Evolutionary conservation across 2,113 vertebrate species (phyloP).

Genomic region (Eretmodus cyanostictus): DNA sequence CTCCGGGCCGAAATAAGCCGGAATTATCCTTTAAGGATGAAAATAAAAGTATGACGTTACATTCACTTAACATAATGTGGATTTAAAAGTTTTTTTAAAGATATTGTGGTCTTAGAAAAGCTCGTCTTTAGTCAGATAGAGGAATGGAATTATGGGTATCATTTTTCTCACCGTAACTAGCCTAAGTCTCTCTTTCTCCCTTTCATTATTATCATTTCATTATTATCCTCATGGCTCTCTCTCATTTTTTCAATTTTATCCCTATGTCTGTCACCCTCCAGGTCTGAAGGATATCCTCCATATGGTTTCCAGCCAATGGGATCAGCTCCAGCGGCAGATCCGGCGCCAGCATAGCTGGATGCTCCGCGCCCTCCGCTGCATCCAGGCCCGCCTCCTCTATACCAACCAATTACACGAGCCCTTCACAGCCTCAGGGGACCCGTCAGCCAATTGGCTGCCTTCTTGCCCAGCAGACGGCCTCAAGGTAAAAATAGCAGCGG

Average conservation of each 20-base stretch:
- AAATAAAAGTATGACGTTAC: background rate
- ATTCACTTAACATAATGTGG: background rate
- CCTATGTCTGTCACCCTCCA: conserved; percentile 40
- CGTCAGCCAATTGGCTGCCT: background rate
- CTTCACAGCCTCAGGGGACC: background rate
- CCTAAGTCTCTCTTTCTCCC: background rate
- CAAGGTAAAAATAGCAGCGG: conserved; percentile 77
- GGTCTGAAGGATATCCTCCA: conserved; percentile 91
- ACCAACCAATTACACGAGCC: conserved; percentile 71
- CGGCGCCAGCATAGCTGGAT: conserved; percentile 97
- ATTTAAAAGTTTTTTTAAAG: background rate
- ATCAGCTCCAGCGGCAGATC: conserved; percentile 95
- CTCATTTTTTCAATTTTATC: background rate
- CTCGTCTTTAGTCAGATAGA: background rate
- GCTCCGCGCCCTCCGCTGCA: conserved; percentile 85
- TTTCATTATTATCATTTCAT: background rate
- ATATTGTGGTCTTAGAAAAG: background rate
- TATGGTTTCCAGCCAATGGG: conserved; percentile 93
- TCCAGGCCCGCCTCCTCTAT: conserved; percentile 87
- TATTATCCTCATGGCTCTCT: background rate
- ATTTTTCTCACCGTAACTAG: background rate
- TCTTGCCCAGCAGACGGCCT: conserved; percentile 46
- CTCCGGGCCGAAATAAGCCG: background rate
- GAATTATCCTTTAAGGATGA: background rate
- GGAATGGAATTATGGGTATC: background rate